These are phyloP conservation scores for Dicrurus megarhynchus DNA, from an alignment of 2,113 vertebrate species.

Conservation along the genomic window DNA sequence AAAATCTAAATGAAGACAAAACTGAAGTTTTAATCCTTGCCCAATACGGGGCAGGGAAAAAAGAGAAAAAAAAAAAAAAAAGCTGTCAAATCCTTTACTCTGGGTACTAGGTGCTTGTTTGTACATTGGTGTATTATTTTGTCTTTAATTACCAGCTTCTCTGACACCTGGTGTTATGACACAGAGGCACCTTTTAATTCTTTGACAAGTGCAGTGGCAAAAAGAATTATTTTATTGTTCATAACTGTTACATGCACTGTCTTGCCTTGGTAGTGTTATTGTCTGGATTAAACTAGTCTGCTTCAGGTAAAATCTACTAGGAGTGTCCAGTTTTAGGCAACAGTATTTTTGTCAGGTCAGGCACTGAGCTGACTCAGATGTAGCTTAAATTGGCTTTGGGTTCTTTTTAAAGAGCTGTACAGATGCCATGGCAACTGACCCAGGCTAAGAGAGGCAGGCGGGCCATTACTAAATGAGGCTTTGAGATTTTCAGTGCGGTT, in stretches of 20 bases:
- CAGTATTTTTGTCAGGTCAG: neutral
- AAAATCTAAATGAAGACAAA: neutral
- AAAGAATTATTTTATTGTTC: neutral
- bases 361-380: neutral
- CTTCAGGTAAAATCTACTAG: neutral
- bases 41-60: too few species aligned
- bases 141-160: neutral
- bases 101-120: neutral
- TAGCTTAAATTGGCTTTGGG: neutral
- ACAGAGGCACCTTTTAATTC: neutral
- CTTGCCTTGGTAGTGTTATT: neutral
- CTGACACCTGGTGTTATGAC: neutral
- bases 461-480: neutral
- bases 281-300: neutral
- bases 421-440: constrained; percentile 22
- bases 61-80: too few species aligned
- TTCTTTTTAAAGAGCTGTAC: neutral
- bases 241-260: neutral
- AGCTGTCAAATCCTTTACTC: neutral
- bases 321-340: neutral
- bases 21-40: neutral
- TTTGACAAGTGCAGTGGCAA: neutral
- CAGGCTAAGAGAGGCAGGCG: neutral
- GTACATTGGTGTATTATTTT: neutral
- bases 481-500: neutral